phyloP scores from a whole-genome alignment of 92 coral and sea anemone genomes.

The Porites rus region DNA sequence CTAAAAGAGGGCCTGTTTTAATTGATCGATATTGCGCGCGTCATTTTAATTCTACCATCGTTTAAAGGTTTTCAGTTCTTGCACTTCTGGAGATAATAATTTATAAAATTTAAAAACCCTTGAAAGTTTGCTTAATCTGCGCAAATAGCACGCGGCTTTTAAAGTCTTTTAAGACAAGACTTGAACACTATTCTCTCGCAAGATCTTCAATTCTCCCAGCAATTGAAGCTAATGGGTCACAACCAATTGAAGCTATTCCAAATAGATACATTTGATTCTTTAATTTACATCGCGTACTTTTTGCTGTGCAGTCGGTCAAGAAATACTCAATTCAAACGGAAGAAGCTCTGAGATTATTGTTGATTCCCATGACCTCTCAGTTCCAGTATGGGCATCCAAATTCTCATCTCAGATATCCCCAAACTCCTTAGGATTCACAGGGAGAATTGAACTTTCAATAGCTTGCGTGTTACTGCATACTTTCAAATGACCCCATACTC shows the following conservation, averaged over 20 bases:
- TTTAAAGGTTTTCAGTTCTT: not conserved
- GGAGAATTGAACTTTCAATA: not conserved
- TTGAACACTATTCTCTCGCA: not conserved
- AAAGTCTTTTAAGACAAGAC: not conserved
- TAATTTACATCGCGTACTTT: not conserved
- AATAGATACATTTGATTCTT: not conserved
- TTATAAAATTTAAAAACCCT: constrained; percentile 12
- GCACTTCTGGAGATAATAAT: constrained; percentile 8
- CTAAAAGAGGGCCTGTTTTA: not conserved
- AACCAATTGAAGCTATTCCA: no score
- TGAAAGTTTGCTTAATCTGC: constrained; percentile 6
- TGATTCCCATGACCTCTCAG: not conserved
- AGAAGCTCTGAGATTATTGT: not conserved
- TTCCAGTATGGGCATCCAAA: not conserved
- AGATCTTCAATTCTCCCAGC: not conserved
- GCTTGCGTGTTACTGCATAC: not conserved
- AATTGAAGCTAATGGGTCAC: no score
- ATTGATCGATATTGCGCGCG: constrained; percentile 9
- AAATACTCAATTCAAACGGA: not conserved
- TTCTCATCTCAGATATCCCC: not conserved
- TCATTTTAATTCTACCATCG: not conserved
- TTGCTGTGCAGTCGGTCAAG: not conserved
- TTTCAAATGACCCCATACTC: not conserved
- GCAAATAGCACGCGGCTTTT: constrained; percentile 4
- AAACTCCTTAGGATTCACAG: not conserved